Conservation (phyloP, 2,797 vertebrate genomes). For the Acanthurus tractus region DNA sequence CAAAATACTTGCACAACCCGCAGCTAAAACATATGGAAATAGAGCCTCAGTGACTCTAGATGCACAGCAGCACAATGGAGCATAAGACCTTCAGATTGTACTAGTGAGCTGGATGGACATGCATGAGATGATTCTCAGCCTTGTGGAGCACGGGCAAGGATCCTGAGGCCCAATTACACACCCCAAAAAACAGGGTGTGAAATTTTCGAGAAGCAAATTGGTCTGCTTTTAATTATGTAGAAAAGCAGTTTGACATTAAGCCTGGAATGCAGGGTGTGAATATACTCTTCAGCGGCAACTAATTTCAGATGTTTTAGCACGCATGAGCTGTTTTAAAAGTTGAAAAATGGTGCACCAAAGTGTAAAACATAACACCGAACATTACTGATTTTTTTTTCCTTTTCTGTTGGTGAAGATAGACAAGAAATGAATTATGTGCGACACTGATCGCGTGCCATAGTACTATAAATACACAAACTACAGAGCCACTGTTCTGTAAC, state of each 20-base stretch:
- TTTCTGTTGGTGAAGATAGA: conserved; percentile 14
- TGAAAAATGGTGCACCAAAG: conserved; percentile 45
- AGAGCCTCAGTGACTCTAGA: neutral
- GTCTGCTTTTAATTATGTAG: conserved; percentile 74
- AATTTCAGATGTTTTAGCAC: conserved; percentile 71
- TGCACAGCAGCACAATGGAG: neutral
- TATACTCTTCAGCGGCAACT: conserved; percentile 70
- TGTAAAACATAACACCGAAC: conserved; percentile 49
- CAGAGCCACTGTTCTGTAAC: conserved; percentile 7
- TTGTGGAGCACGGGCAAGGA: neutral
- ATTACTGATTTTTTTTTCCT: neutral
- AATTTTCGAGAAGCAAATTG: conserved; percentile 63
- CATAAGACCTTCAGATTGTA: conserved; percentile 1
- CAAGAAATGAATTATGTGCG: conserved; percentile 26
- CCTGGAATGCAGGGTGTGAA: conserved; percentile 72
- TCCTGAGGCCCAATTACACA: conserved; percentile 48
- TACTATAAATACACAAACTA: conserved; percentile 21
- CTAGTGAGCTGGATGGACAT: conserved; percentile 3
- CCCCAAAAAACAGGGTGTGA: conserved; percentile 54
- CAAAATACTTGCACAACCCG: neutral
- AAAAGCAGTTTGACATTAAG: conserved; percentile 64
- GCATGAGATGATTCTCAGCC: conserved; percentile 1
- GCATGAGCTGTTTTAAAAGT: conserved; percentile 64
- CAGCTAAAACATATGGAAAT: neutral
- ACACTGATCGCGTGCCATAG: conserved; percentile 17